Evolutionary conservation across 1,140 invertebrate species (phyloP).

Genomic region (Aphaenogaster floridana): DNA sequence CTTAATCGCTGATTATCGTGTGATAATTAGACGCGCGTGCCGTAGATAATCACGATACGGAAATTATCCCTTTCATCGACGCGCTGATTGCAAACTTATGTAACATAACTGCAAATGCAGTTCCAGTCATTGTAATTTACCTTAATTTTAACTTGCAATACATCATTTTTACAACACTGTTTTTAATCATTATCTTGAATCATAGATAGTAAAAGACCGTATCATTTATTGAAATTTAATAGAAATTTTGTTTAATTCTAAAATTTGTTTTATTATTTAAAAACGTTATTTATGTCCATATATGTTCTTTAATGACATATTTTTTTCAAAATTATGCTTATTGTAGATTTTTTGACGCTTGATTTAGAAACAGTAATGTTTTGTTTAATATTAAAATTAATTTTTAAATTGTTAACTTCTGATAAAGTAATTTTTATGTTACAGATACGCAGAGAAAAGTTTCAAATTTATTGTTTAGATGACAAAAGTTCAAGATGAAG

Average conservation of each 20-base stretch:
- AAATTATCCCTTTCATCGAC: slow-evolving; percentile 44
- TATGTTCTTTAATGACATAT: not conserved
- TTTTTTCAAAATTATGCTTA: not conserved
- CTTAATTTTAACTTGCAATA: not conserved
- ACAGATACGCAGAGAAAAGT: not conserved
- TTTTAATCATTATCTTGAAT: not conserved
- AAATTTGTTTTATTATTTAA: not conserved
- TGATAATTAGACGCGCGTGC: slow-evolving; percentile 66
- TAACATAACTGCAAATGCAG: not conserved
- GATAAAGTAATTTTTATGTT: not conserved
- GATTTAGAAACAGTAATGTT: not conserved
- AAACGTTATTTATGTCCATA: not conserved
- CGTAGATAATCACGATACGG: slow-evolving; percentile 47
- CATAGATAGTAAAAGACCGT: not conserved
- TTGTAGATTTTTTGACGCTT: not conserved
- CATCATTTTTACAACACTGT: not conserved
- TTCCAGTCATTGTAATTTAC: not conserved
- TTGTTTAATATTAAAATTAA: not conserved
- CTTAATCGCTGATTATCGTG: slow-evolving; percentile 66
- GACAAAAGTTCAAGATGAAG: not conserved
- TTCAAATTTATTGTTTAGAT: not conserved
- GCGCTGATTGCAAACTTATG: slow-evolving; percentile 26
- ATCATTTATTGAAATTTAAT: not conserved
- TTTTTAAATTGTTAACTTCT: not conserved
- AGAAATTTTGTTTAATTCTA: not conserved